phyloP scores from a whole-genome alignment of 2,113 vertebrate species.

The Salvelinus fontinalis region DNA sequence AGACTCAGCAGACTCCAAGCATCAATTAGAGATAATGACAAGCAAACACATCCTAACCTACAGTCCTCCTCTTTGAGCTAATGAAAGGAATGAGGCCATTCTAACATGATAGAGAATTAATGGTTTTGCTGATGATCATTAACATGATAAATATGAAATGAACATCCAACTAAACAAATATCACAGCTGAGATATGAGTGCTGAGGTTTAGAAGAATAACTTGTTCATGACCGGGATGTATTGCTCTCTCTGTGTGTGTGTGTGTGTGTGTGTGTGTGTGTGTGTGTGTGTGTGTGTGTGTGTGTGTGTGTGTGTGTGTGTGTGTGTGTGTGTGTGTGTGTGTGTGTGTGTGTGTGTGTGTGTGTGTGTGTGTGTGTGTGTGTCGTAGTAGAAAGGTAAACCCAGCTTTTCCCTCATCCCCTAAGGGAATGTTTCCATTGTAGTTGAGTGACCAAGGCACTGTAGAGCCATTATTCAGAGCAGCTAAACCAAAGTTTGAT shows the following conservation, averaged over 20 bases:
- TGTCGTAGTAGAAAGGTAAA: too few species aligned
- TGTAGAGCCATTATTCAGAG: background rate
- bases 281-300: too few species aligned
- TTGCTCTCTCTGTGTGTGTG: too few species aligned
- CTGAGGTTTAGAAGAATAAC: background rate
- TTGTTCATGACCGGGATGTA: background rate
- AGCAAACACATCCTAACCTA: background rate
- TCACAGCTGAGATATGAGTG: background rate
- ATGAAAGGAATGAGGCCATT: background rate
- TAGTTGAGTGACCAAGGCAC: background rate
- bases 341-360: too few species aligned
- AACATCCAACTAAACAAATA: background rate
- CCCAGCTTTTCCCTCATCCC: background rate
- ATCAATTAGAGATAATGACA: background rate
- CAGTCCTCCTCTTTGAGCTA: background rate
- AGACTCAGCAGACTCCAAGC: background rate
- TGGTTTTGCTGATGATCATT: background rate
- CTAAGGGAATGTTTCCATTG: background rate
- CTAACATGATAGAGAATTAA: background rate
- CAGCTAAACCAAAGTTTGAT: background rate
- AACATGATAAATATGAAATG: background rate
- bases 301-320: too few species aligned
- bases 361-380: too few species aligned
- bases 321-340: too few species aligned
- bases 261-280: too few species aligned